Evolutionary conservation across 2,113 vertebrate species (phyloP).

Genomic region (Brienomyrus longianalis): DNA sequence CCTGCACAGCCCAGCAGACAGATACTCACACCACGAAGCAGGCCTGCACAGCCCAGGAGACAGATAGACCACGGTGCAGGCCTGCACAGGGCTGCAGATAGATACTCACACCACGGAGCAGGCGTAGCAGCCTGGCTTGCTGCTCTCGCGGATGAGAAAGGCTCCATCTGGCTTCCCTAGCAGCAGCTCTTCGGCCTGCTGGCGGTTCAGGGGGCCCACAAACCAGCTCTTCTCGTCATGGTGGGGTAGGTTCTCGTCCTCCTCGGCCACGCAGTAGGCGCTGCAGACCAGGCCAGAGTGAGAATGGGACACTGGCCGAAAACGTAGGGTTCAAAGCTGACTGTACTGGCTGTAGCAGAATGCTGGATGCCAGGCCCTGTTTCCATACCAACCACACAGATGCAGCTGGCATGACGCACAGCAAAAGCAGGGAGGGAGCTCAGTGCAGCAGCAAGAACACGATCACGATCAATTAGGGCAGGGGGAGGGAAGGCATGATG

Average conservation of each 20-base stretch:
- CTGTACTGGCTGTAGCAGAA: not conserved
- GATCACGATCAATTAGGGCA: not conserved
- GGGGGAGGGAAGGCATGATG: too few species aligned
- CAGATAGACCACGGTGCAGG: not conserved
- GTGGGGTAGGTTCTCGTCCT: slow-evolving; percentile 80
- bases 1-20: not conserved
- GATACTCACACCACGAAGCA: not conserved
- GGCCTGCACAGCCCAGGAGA: too few species aligned
- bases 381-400: not conserved
- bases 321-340: not conserved
- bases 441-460: not conserved
- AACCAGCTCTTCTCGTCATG: slow-evolving; percentile 94
- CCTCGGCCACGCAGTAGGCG: slow-evolving; percentile 73
- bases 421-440: not conserved
- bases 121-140: slow-evolving; percentile 87
- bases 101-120: slow-evolving; percentile 95
- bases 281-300: slow-evolving; percentile 47
- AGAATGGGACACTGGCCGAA: not conserved
- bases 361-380: not conserved
- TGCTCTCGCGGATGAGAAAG: slow-evolving; percentile 91
- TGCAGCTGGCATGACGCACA: not conserved
- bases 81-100: not conserved
- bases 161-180: slow-evolving; percentile 82
- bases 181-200: slow-evolving; percentile 88
- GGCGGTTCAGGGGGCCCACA: slow-evolving; percentile 85